Base-by-base conservation (phyloP, 2,888 invertebrate genomes). In the Plemyria rubiginata region DNA sequence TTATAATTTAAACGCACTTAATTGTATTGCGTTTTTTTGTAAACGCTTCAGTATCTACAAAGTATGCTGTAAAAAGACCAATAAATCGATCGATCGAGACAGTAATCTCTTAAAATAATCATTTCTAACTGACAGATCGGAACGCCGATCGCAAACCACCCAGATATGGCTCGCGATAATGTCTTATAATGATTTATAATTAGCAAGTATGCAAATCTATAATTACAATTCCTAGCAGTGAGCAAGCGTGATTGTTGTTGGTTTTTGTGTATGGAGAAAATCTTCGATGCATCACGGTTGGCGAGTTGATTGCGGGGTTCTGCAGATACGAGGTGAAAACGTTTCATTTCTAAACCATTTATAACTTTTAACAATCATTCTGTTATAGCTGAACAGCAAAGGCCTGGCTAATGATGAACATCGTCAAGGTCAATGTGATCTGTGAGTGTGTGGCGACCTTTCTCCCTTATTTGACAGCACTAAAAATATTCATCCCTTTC, bases 201-300 rank as follows among this genome's bases (percentile, higher is more conserved):
- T 73, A 76, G 66, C 69, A 41, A 49, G 65, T 82, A 85, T 83
- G 83, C 76, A 83, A 80, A 81, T 67, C 16, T 40, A 40, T 76
- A 77, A 84, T 77, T 78, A 80, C 69, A 70, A 72, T 85, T 84
- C 80, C 67, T 66, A 66, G 78, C 71, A 80, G 68, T 76, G 71
- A 70, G 68, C 73, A 75, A 74, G 76, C 77, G 68, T 69, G 70
- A 54, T 7, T 60, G 54, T 74, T 65, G 48, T 60, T 12, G 49
- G 40, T 79, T 81, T 80, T 71, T 70, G 65, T 63, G 65, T 64
- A 60, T 76, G 73, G 83, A 83, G 85, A 85, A 85, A 85, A 84
- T 83, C 77, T 76, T 74, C 62, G 58, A 71, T 75, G 54, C 68
- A 72, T 74, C 75, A 72, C 71, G 68, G 67, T 68, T 67, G 74